phyloP scores from a whole-genome alignment of 2,888 invertebrate genomes.

The Acronicta aceris region DNA sequence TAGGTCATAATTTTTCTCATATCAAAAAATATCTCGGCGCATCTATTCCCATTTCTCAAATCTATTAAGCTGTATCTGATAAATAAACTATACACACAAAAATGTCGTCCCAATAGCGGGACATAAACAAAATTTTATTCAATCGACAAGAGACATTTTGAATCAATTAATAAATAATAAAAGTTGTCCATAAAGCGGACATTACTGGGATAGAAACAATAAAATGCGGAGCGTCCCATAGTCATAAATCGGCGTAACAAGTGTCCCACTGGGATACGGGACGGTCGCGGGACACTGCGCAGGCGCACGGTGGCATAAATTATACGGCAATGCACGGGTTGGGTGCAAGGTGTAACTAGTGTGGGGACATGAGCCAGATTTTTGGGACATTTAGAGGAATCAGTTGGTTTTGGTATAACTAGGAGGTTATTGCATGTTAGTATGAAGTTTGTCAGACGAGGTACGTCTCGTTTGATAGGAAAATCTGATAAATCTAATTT shows the following conservation, averaged over 20 bases:
- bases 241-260: conserved; percentile 74
- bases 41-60: conserved; percentile 54
- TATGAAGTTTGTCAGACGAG: no score
- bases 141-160: conserved; percentile 63
- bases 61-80: conserved; percentile 60
- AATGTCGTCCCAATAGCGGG: conserved; percentile 46
- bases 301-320: conserved; percentile 69
- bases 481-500: no score
- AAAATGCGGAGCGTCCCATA: conserved; percentile 64
- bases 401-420: not conserved
- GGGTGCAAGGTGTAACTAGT: conserved; percentile 46
- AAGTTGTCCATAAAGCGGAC: conserved; percentile 60
- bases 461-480: no score
- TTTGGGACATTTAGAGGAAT: conserved; percentile 12
- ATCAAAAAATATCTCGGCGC: conserved; percentile 38
- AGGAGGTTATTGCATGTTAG: no score
- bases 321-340: conserved; percentile 53
- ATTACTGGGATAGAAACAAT: conserved; percentile 65
- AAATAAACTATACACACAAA: conserved; percentile 49
- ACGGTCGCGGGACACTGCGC: conserved; percentile 43
- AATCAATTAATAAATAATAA: conserved; percentile 82
- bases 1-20: conserved; percentile 28
- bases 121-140: conserved; percentile 62
- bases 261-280: conserved; percentile 68
- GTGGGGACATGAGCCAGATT: conserved; percentile 30